Percentiles rank a stretch among this genome's conserved stretches.
These are phyloP conservation scores for Todiramphus saurophagus DNA, from an alignment of 2,113 vertebrate genomes.

Conservation along the genomic window DNA sequence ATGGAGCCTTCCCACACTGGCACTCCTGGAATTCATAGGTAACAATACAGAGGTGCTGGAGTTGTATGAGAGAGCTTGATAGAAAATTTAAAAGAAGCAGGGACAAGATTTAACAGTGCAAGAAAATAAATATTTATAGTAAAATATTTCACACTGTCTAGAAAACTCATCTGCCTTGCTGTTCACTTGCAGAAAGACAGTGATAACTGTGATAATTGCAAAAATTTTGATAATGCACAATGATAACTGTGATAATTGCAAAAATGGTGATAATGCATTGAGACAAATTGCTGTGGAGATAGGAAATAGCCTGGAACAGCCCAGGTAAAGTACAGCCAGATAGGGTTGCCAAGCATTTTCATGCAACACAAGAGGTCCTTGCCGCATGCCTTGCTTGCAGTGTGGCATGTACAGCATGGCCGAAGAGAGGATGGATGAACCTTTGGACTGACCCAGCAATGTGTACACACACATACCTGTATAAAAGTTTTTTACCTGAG, in stretches of 20 bases:
- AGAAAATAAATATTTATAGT: constrained; percentile 25
- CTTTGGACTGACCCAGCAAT: not conserved
- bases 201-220: not conserved
- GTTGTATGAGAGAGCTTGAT: not conserved
- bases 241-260: not conserved
- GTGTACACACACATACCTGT: rapidly evolving
- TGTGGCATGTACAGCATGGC: not conserved
- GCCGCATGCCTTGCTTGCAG: not conserved
- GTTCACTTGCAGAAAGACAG: not conserved
- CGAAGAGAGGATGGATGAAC: not conserved
- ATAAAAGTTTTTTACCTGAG: not conserved
- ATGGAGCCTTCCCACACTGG: not conserved
- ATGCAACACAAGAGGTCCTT: not conserved
- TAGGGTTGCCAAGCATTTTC: not conserved
- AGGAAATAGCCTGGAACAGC: not conserved
- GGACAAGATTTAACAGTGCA: not conserved
- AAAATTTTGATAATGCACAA: not conserved
- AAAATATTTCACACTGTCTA: constrained; percentile 55
- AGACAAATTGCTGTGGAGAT: not conserved
- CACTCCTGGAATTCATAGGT: not conserved
- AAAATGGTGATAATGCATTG: not conserved
- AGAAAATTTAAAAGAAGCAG: not conserved
- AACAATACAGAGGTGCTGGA: not conserved
- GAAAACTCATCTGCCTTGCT: not conserved
- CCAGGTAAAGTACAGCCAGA: not conserved